Percentiles rank a stretch among this genome's conserved stretches.
Evolutionary conservation across 1,140 invertebrate genomes (phyloP).

Genomic region (Fopius arisanus): DNA sequence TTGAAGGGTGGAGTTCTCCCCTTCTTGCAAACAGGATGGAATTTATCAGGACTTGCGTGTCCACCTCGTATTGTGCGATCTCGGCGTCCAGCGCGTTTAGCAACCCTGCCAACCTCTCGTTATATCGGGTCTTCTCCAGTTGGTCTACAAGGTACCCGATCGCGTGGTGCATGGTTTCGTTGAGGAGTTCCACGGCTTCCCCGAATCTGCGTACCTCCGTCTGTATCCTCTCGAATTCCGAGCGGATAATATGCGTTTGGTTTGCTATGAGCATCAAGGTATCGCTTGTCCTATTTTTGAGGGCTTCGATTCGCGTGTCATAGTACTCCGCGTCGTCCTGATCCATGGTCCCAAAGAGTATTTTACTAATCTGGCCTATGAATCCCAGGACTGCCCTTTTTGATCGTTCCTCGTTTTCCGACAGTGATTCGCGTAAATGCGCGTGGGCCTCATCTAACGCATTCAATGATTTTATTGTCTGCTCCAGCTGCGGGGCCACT

Average conservation of each 20-base stretch:
- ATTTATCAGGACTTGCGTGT: too few relatives aligned
- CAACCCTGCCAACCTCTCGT: too few relatives aligned
- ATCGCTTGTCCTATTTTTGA: neutral
- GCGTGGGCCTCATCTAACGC: neutral
- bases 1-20: too few relatives aligned
- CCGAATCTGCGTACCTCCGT: neutral
- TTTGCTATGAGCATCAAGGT: neutral
- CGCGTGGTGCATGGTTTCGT: too few relatives aligned
- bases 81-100: too few relatives aligned
- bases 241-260: neutral
- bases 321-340: neutral
- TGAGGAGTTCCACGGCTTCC: too few relatives aligned
- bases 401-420: neutral
- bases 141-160: too few relatives aligned
- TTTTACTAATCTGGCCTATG: neutral
- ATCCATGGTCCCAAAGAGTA: neutral
- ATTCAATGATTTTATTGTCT: neutral
- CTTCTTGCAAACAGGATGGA: too few relatives aligned
- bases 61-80: too few relatives aligned
- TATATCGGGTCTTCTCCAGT: too few relatives aligned
- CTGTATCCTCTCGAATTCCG: neutral
- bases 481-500: neutral
- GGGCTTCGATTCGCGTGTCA: neutral
- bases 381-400: neutral
- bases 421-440: neutral